Base-by-base conservation (phyloP, 2,888 invertebrate genomes). In the Taphrorychus bicolor region DNA sequence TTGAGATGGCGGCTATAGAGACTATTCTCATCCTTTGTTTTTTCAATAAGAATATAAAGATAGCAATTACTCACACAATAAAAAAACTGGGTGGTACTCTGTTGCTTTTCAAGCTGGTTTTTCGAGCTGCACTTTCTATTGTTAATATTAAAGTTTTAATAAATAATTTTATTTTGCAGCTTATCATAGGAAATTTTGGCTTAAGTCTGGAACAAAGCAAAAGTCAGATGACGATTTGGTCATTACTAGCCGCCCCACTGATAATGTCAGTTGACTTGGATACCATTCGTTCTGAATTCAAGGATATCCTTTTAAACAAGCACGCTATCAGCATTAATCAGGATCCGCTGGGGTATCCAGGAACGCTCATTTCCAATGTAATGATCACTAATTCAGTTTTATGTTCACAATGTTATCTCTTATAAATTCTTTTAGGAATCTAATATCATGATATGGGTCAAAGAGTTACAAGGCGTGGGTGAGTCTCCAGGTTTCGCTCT, bases 181-280 rank as follows among this genome's bases (percentile, higher is more conserved):
- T 87, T 41, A 76, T 87, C 45, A 82, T 87, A 65, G 87, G 87
- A 5, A 87, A 87, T 73, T 85, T 80, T 73, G 87, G 87, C 0
- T 76, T 88, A 3, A 88, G 87, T 73, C 83, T 84, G 59, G 88
- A 88, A 62, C 88, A 91, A 79, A 84, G 87, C 71, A 84, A 85
- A 76, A 80, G 85, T 1, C 90, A 90, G 82, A 89, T 91, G 89
- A 89, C 88, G 0, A 80, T 91, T 66, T 90, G 90, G 90, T 83
- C 88, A 0, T 80, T 90, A 49, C 80, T 90, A 74, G 88, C 90
- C 1, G 86, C 89, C 1, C 90, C 90, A 0, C 77, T 90, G 7
- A 80, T 90, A 18, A 88, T 90, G 85, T 90, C 89, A 0, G 85
- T 83, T 49, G 89, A 91, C 78, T 82, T 72, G 22, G 73, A 85